phyloP scores from a whole-genome alignment of 2,797 vertebrate genomes.

The Melanotaenia boesemani region DNA sequence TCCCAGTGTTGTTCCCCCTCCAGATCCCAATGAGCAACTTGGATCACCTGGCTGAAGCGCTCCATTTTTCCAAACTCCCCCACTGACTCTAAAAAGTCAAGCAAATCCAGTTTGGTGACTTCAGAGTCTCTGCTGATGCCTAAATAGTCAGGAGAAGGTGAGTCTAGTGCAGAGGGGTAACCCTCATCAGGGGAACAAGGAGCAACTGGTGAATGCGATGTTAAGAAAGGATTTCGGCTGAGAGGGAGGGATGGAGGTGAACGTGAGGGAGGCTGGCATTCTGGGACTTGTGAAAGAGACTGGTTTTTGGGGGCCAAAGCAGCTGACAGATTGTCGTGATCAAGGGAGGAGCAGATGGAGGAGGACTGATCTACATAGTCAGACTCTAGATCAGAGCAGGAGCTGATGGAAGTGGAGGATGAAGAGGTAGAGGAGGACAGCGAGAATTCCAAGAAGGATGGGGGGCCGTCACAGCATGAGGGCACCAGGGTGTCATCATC shows the following conservation, averaged over 20 bases:
- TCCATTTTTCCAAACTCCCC: conserved; percentile 87
- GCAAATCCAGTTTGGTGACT: conserved; percentile 78
- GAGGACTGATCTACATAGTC: conserved; percentile 83
- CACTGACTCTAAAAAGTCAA: conserved; percentile 85
- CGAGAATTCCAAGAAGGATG: conserved; percentile 84
- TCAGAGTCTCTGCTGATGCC: conserved; percentile 77
- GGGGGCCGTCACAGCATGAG: conserved; percentile 83
- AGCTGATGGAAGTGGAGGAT: conserved; percentile 93
- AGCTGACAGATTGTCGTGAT: conserved; percentile 61
- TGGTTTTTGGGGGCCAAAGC: conserved; percentile 54
- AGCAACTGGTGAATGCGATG: conserved; percentile 49
- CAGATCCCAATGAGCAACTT: conserved; percentile 83
- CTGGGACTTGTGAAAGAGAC: conserved; percentile 57
- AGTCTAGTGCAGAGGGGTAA: conserved; percentile 83
- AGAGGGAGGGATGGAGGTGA: conserved; percentile 72
- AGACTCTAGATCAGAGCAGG: conserved; percentile 94
- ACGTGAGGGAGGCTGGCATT: conserved; percentile 60
- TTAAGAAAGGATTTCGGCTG: conserved; percentile 62
- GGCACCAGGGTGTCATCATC: conserved; percentile 86
- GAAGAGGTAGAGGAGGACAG: conserved; percentile 87
- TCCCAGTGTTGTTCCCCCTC: conserved; percentile 82
- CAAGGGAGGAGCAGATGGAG: conserved; percentile 74
- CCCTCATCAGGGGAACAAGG: conserved; percentile 86
- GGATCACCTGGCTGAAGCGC: conserved; percentile 84
- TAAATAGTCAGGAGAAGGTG: conserved; percentile 80